Evolutionary conservation across 2,888 invertebrate genomes (phyloP), one percentile per base, ranked within the genome.

Genomic region (Cremastinae sp.): DNA sequence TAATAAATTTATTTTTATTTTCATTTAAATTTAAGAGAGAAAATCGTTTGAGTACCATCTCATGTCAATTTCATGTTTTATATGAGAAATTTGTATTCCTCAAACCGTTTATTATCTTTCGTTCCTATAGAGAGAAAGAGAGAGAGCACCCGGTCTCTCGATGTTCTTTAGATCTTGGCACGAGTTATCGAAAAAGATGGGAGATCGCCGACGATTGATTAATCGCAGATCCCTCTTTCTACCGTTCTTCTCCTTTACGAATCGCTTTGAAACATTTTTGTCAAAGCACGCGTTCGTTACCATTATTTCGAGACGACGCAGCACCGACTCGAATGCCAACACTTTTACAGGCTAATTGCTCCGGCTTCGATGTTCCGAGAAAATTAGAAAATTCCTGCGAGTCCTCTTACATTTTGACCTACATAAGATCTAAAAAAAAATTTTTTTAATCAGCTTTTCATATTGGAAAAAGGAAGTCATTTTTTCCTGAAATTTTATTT

Each of bases 261-360:
- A 41, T 20, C 58, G 18, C 16, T 35, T 41, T 58, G 59, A 35
- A 51, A 45, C 28, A 61, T 28, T 70, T 62, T 35, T 16, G 39
- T 41, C 39, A 12, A 45, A 37, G 35, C 20, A 12, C 41, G 14
- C 58, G 22, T 41, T 49, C 37, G 68, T 61, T 70, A 47, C 70
- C 75, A 65, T 70, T 28, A 28, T 28, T 28, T 5, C 28, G 28
- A 28, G 28, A 28, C 5, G 5, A 2, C 28, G 28, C 2, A 3
- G 28, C 28, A n/a, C 28, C 28, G 5, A 28, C 28, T 28, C 28
- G 28, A 72, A 71, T 72, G 75, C 75, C 75, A 72, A 71, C 66
- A 75, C 71, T 61, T 72, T 75, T 71, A 75, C 68, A 71, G 75
- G 68, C 68, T 75, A 71, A 71, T 71, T 62, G 66, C 62, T 20